phyloP scores from a whole-genome alignment of 2,888 invertebrate species.

The Epicampocera succincta region DNA sequence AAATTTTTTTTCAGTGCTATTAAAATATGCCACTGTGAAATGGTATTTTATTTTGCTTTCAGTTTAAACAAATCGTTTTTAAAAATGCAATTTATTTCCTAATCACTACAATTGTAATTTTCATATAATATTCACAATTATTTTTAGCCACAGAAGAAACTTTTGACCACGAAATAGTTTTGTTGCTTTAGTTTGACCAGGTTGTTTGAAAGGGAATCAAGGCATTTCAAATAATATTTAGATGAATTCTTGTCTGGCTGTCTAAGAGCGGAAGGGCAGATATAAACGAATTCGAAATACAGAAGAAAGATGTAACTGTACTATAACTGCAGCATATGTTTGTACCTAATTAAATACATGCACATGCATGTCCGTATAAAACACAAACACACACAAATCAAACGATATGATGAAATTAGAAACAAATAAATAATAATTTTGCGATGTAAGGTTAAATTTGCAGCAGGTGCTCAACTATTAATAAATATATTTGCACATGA shows the following conservation, averaged over 20 bases:
- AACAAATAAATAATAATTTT: no score
- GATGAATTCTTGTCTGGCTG: constrained; percentile 51
- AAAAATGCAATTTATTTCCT: constrained; percentile 36
- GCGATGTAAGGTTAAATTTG: neutral
- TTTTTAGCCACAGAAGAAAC: constrained; percentile 41
- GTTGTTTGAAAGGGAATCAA: constrained; percentile 19
- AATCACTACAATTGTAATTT: constrained; percentile 11
- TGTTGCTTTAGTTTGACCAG: neutral
- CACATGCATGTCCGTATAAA: neutral
- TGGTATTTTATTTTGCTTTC: constrained; percentile 1
- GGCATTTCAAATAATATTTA: constrained; percentile 27
- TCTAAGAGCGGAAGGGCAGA: constrained; percentile 30
- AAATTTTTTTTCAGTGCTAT: constrained; percentile 11
- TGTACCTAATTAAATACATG: no score
- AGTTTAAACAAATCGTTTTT: constrained; percentile 14
- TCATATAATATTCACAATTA: constrained; percentile 23
- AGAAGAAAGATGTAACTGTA: neutral
- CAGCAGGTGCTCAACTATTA: constrained; percentile 32
- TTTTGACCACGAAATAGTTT: constrained; percentile 22
- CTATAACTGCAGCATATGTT: no score
- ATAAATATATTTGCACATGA: neutral
- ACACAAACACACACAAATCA: neutral
- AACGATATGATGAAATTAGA: neutral
- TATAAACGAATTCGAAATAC: constrained; percentile 1
- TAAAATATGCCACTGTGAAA: constrained; percentile 11